These are phyloP conservation scores for Sussaba pulchella DNA, from an alignment of 2,888 invertebrate species.

Conservation along the genomic window DNA sequence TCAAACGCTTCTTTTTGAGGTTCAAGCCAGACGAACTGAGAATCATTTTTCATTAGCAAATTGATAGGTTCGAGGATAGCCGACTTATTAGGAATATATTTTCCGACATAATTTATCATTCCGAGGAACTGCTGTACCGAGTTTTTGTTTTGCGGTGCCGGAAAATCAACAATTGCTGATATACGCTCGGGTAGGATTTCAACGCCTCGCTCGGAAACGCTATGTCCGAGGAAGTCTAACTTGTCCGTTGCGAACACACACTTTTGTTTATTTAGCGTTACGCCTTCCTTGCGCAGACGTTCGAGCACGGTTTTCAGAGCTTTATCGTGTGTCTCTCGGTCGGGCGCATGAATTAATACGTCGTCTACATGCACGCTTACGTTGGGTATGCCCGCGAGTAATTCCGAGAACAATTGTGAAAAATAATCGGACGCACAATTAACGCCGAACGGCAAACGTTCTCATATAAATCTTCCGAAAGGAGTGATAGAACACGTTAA, in stretches of 20 bases:
- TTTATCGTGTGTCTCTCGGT: constrained; percentile 68
- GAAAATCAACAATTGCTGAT: constrained; percentile 67
- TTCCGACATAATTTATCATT: constrained; percentile 69
- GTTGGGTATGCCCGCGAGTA: constrained; percentile 60
- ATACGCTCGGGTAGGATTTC: constrained; percentile 64
- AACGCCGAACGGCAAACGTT: constrained; percentile 68
- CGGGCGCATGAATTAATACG: constrained; percentile 63
- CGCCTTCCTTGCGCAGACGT: constrained; percentile 66
- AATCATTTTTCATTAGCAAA: constrained; percentile 67
- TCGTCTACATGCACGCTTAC: constrained; percentile 66
- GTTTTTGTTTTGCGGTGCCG: constrained; percentile 67
- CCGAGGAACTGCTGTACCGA: constrained; percentile 70
- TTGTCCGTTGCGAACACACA: constrained; percentile 70
- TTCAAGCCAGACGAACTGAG: constrained; percentile 68
- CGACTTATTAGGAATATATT: constrained; percentile 70
- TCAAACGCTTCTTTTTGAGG: constrained; percentile 71
- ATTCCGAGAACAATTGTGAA: constrained; percentile 45
- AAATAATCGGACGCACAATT: constrained; percentile 67
- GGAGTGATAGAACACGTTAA: constrained; percentile 16
- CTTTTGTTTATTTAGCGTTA: constrained; percentile 73
- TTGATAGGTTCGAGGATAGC: constrained; percentile 69
- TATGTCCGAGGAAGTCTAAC: constrained; percentile 74
- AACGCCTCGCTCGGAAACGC: constrained; percentile 68
- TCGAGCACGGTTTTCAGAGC: constrained; percentile 69
- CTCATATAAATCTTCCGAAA: constrained; percentile 52